Evolutionary conservation across 2,888 invertebrate species (phyloP).

Genomic region (Monochamus alternatus): DNA sequence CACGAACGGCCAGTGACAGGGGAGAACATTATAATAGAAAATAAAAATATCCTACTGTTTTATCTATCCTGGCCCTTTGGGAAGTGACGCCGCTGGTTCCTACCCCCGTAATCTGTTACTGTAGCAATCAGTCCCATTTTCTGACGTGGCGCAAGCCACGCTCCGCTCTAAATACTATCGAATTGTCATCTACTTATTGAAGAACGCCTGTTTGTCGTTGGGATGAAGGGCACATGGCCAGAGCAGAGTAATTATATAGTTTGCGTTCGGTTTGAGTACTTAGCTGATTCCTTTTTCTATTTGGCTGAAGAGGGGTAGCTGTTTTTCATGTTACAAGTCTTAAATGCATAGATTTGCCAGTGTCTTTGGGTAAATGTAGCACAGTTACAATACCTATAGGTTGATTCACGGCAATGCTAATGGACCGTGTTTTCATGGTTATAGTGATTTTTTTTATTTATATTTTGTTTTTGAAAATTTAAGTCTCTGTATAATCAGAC

Average conservation of each 20-base stretch:
- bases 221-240: conserved; percentile 24
- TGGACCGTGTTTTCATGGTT: too few species aligned
- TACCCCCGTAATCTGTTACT: conserved; percentile 50
- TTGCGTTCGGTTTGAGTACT: not conserved
- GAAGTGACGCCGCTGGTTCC: conserved; percentile 19
- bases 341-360: too few species aligned
- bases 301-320: too few species aligned
- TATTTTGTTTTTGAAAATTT: too few species aligned
- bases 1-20: conserved; percentile 39
- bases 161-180: conserved; percentile 57
- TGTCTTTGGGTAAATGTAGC: too few species aligned
- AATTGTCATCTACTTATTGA: conserved; percentile 54
- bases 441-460: too few species aligned
- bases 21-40: not conserved
- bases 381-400: too few species aligned
- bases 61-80: conserved; percentile 1
- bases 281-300: too few species aligned
- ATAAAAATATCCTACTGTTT: not conserved
- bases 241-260: conserved; percentile 20
- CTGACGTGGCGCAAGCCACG: conserved; percentile 52
- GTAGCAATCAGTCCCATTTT: conserved; percentile 53
- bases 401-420: too few species aligned
- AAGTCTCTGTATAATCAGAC: too few species aligned
- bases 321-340: too few species aligned
- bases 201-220: conserved; percentile 39